A percentile compares a stretch with the other conserved stretches of the same genome.
Evolutionary conservation across 2,113 vertebrate species (phyloP).

Genomic region (Leucoraja erinaceus): DNA sequence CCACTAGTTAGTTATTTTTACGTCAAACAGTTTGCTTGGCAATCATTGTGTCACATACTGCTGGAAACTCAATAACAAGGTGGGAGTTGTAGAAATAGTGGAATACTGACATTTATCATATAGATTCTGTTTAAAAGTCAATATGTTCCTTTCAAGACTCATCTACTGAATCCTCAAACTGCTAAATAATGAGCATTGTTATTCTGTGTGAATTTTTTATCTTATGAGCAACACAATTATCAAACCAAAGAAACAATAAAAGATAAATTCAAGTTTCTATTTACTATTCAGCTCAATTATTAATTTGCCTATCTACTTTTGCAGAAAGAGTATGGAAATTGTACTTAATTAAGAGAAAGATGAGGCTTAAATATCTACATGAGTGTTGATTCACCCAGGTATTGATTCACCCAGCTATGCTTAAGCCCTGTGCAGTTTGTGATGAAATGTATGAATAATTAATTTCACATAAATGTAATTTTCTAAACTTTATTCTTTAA

Average conservation of each 20-base stretch:
- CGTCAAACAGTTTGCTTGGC: background rate
- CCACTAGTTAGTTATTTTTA: background rate
- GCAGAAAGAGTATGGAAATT: background rate
- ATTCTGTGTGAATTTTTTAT: background rate
- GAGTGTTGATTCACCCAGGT: background rate
- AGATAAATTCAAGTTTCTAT: background rate
- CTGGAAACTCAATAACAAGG: background rate
- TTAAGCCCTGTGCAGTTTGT: background rate
- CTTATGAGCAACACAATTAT: background rate
- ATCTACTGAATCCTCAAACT: background rate
- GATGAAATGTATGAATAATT: background rate
- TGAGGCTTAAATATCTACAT: background rate
- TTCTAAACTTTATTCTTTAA: background rate
- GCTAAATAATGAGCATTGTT: background rate
- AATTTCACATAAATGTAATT: background rate
- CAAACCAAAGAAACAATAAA: conserved; percentile 2
- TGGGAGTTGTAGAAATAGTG: background rate
- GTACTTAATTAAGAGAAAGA: background rate
- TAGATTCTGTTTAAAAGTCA: background rate
- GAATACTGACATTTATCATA: background rate
- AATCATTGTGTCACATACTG: background rate
- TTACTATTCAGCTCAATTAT: background rate
- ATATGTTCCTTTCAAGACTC: background rate
- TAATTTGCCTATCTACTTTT: background rate
- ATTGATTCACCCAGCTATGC: background rate